phyloP scores from a whole-genome alignment of 1,140 invertebrate species.

The Dreissena rostriformis region DNA sequence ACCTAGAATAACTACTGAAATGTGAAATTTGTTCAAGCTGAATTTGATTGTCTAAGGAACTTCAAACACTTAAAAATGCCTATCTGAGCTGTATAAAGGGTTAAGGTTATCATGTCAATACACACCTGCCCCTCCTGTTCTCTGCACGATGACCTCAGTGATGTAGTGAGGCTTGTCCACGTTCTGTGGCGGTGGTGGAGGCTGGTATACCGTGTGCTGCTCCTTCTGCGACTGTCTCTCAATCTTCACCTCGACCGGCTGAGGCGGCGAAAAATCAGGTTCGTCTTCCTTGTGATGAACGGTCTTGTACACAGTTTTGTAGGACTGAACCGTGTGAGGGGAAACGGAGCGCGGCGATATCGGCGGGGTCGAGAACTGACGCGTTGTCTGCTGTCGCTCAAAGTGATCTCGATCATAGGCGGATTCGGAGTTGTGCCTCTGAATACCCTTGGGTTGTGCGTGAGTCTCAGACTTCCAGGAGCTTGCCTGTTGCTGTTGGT shows the following conservation, averaged over 20 bases:
- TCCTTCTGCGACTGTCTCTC: slow-evolving; percentile 53
- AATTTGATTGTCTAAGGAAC: too few species aligned
- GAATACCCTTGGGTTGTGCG: slow-evolving; percentile 59
- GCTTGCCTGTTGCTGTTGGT: slow-evolving; percentile 30
- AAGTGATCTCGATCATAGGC: slow-evolving; percentile 80
- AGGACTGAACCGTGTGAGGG: slow-evolving; percentile 44
- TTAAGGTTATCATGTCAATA: neutral
- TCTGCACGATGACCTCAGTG: slow-evolving; percentile 76
- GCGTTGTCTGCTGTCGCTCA: slow-evolving; percentile 51
- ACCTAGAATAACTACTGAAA: too few species aligned
- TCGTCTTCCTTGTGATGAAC: slow-evolving; percentile 59
- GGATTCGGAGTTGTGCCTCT: slow-evolving; percentile 81
- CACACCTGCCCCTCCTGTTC: slow-evolving; percentile 64
- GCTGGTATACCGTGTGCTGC: slow-evolving; percentile 59
- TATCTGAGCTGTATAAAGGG: too few species aligned
- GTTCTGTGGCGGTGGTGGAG: slow-evolving; percentile 49
- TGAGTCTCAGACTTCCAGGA: slow-evolving; percentile 50
- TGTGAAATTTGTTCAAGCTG: too few species aligned
- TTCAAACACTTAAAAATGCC: too few species aligned
- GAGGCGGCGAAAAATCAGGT: slow-evolving; percentile 54
- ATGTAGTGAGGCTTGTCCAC: slow-evolving; percentile 70
- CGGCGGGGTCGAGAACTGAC: slow-evolving; percentile 58
- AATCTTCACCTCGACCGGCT: slow-evolving; percentile 43
- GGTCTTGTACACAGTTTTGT: slow-evolving; percentile 69
- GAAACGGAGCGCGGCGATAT: slow-evolving; percentile 61